These are phyloP conservation scores for Typhlichthys eigenmanni DNA, from an alignment of 2,797 vertebrate species.

Conservation along the genomic window DNA sequence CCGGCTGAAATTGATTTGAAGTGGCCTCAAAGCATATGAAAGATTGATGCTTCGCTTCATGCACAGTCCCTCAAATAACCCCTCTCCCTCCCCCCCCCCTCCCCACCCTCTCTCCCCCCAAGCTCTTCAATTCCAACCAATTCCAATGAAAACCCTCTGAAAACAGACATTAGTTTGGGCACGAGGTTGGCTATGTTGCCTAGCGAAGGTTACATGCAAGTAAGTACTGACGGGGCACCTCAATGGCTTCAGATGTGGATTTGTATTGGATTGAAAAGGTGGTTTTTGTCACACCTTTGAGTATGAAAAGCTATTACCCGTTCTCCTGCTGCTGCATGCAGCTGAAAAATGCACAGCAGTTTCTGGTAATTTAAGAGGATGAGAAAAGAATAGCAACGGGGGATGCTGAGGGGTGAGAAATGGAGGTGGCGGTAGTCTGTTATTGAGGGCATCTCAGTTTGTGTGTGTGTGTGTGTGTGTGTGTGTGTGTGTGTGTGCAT, in stretches of 20 bases:
- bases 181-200: not conserved
- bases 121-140: conserved; percentile 40
- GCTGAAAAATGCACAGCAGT: conserved; percentile 76
- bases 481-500: conserved; percentile 6
- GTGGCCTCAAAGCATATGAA: conserved; percentile 81
- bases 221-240: conserved; percentile 24
- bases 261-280: conserved; percentile 81
- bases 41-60: conserved; percentile 77
- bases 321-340: conserved; percentile 60
- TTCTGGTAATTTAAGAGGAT: conserved; percentile 79
- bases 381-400: conserved; percentile 59
- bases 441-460: not conserved
- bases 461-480: conserved; percentile 1
- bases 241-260: conserved; percentile 82
- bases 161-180: conserved; percentile 36
- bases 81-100: conserved; percentile 34
- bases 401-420: not conserved
- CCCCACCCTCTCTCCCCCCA: conserved; percentile 45
- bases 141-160: conserved; percentile 10
- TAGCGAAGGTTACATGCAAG: conserved; percentile 34
- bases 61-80: conserved; percentile 38
- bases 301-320: conserved; percentile 74
- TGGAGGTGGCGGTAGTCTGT: not conserved
- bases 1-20: conserved; percentile 81
- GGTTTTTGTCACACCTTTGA: conserved; percentile 73